Conservation (phyloP, 92 coral and sea anemone genomes). For the Isaurus tuberculatus region DNA sequence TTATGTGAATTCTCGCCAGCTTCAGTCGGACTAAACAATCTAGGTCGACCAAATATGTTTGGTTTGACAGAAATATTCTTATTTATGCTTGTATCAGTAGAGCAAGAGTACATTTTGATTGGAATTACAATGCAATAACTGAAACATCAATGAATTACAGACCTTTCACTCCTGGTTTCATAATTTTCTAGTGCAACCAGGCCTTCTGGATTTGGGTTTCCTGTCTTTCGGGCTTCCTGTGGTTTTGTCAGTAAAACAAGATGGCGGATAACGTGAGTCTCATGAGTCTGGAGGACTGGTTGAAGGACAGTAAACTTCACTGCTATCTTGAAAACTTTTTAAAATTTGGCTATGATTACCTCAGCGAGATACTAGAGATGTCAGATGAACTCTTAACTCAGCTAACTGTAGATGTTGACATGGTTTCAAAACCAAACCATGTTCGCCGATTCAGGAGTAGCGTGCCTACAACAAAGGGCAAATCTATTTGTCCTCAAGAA, state of each 20-base stretch:
- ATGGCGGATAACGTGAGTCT: constrained; percentile 19
- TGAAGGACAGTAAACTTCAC: constrained; percentile 54
- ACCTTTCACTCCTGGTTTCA: constrained; percentile 24
- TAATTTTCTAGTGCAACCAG: constrained; percentile 30
- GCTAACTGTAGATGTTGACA: constrained; percentile 37
- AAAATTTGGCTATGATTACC: constrained; percentile 53
- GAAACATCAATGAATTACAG: constrained; percentile 18
- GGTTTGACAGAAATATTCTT: constrained; percentile 26
- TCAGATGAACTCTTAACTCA: constrained; percentile 45
- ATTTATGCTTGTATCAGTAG: constrained; percentile 10
- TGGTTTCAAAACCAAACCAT: constrained; percentile 41
- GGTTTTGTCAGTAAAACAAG: constrained; percentile 17
- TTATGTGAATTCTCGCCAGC: constrained; percentile 38
- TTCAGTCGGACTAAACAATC: constrained; percentile 35
- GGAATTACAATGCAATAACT: constrained; percentile 13
- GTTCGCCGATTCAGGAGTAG: constrained; percentile 38
- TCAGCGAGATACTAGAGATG: constrained; percentile 45
- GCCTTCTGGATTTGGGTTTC: constrained; percentile 19
- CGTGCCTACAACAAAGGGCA: constrained; percentile 31
- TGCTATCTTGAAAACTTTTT: constrained; percentile 50
- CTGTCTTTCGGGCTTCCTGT: constrained; percentile 37
- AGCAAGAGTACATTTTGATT: constrained; percentile 15
- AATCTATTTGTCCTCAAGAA: constrained; percentile 37
- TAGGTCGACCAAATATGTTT: constrained; percentile 39
- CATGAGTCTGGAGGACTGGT: constrained; percentile 45